A percentile compares a stretch with the other conserved stretches of the same genome.
Evolutionary conservation across 2,888 invertebrate species (phyloP).

Genomic region (Cancer borealis): DNA sequence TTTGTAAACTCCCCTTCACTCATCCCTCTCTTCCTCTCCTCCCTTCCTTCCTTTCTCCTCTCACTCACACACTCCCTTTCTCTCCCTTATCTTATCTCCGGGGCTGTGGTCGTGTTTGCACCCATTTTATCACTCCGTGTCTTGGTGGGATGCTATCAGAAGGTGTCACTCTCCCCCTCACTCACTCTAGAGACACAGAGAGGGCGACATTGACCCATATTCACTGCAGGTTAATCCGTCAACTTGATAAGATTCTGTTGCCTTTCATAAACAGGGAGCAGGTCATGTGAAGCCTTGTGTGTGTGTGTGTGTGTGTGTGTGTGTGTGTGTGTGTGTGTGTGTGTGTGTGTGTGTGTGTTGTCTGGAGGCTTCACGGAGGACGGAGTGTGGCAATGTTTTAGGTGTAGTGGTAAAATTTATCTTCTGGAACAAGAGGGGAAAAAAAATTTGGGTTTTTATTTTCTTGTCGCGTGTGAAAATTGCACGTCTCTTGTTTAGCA

Average conservation of each 20-base stretch:
- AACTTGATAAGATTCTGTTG: background rate
- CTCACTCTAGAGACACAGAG: background rate
- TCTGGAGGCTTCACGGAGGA: background rate
- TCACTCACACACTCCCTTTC: background rate
- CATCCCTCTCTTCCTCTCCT: background rate
- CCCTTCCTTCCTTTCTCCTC: background rate
- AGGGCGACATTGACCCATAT: background rate
- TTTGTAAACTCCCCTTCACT: background rate
- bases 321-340: constrained; percentile 40
- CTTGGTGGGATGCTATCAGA: constrained; percentile 14
- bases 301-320: constrained; percentile 16
- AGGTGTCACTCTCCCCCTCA: background rate
- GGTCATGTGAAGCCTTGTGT: background rate
- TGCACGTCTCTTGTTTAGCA: background rate
- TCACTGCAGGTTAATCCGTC: constrained; percentile 5
- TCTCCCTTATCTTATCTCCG: background rate
- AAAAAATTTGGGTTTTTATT: background rate
- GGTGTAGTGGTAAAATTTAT: background rate
- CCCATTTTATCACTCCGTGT: background rate
- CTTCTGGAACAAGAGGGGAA: background rate
- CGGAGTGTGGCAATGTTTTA: background rate
- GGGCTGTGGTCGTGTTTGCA: background rate
- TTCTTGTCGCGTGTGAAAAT: background rate
- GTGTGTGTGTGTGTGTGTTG: constrained; percentile 36
- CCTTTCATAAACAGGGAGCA: background rate